Percentiles rank a stretch among this genome's conserved stretches.
Evolutionary conservation across 2,797 vertebrate species (phyloP).

Genomic region (Melopsittacus undulatus): DNA sequence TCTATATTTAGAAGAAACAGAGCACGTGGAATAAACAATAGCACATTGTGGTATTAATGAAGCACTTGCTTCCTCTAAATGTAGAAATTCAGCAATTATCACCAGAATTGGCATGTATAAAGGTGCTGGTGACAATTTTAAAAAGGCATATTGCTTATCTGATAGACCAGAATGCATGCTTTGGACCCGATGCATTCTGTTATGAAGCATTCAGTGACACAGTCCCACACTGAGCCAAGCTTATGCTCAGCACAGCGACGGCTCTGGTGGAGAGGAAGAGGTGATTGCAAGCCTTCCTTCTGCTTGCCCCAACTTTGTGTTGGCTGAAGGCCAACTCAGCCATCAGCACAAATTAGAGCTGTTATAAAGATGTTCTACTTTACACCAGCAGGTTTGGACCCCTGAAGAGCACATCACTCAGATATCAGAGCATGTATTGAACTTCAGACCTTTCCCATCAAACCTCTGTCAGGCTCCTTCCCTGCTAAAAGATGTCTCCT

Average conservation of each 20-base stretch:
- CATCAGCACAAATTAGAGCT: conserved; percentile 61
- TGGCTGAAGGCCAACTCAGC: conserved; percentile 47
- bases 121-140: conserved; percentile 75
- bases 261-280: conserved; percentile 50
- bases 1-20: conserved; percentile 75
- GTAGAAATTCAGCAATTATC: conserved; percentile 81
- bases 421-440: conserved; percentile 15
- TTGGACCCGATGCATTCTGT: conserved; percentile 58
- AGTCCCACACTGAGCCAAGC: conserved; percentile 65
- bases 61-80: conserved; percentile 73
- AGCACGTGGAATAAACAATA: conserved; percentile 75
- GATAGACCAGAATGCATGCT: conserved; percentile 70
- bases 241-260: conserved; percentile 42
- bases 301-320: conserved; percentile 49
- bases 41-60: conserved; percentile 78
- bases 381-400: conserved; percentile 43
- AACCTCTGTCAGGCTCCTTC: conserved; percentile 4
- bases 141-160: conserved; percentile 76
- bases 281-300: conserved; percentile 61
- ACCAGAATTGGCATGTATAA: conserved; percentile 74
- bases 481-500: neutral
- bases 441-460: conserved; percentile 42
- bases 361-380: conserved; percentile 48
- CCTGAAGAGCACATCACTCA: conserved; percentile 27
- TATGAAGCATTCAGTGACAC: conserved; percentile 55